Conservation (phyloP, 2,113 vertebrate species). For the Phasianus colchicus region DNA sequence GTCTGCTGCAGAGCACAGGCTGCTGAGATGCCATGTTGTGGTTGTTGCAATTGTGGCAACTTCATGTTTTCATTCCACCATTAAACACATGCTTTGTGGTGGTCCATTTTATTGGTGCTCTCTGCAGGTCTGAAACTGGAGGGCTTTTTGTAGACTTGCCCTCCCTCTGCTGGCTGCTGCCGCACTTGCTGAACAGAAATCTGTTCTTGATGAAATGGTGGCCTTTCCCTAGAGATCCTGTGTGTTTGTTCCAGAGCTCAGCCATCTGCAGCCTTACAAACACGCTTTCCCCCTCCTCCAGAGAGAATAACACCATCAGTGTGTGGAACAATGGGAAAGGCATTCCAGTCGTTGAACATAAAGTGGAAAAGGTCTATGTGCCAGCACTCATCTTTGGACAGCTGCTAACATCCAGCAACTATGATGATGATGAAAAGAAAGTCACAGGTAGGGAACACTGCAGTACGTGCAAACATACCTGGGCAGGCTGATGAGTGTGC, state of each 20-base stretch:
- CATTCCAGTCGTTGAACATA: conserved; percentile 96
- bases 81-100: not conserved
- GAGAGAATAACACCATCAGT: conserved; percentile 94
- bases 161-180: conserved; percentile 65
- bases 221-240: not conserved
- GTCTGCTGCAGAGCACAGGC: not conserved
- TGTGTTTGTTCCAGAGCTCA: not conserved
- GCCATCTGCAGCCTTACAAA: conserved; percentile 15
- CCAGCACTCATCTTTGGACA: conserved; percentile 99
- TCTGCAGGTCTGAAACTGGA: not conserved
- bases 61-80: not conserved
- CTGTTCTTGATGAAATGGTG: conserved; percentile 25
- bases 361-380: conserved; percentile 96
- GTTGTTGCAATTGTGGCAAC: rapidly evolving
- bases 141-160: conserved; percentile 1
- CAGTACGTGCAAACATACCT: rapidly evolving
- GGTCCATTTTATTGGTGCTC: rapidly evolving
- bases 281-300: conserved; percentile 48
- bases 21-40: rapidly evolving
- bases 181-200: not conserved
- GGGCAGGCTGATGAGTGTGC: not conserved
- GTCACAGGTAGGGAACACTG: conserved; percentile 90
- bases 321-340: conserved; percentile 99
- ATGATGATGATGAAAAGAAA: conserved; percentile 95
- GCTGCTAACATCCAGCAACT: conserved; percentile 97